Base-by-base conservation (phyloP, 2,888 invertebrate species). In the Oscheius sp. region DNA sequence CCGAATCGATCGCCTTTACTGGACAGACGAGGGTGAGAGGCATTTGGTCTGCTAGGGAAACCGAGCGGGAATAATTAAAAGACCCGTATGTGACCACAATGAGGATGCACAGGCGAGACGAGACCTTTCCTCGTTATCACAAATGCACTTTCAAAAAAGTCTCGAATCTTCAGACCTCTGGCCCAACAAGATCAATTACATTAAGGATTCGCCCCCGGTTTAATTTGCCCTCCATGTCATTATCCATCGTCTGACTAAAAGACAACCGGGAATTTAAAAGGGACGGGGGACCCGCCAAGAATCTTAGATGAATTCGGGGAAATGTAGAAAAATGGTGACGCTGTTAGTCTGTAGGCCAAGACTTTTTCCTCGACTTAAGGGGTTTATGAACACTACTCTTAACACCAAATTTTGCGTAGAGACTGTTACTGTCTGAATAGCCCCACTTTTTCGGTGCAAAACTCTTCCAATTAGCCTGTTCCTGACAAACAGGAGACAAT, bases 61-160 rank as follows among this genome's bases (percentile, higher is more conserved):
- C 68, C 68, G 68, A 55, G 68, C 68, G 68, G 68, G 53, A 68
- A 68, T 68, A 68, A 68, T 68, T 68, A 68, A 68, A 68, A 68
- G 68, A 29, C 53, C 68, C 21, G 65, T 29, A 65, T 48, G n/a
- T 29, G 42, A 13, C 62, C 63, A 53, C 35, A 63, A 63, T 21
- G 47, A 48, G 48, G 63, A 63, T 48, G 48, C 32, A 62, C 29
- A 58, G 33, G 4, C 10, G 11, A 13, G 58, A 58, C 29, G 3
- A 58, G 11, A 32, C 4, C 3, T 33, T 33, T 5, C 29, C 58
- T 21, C 32, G 2, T 58, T 29, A 21, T 21, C 21, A 21, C 21
- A 21, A 21, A 21, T 21, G 21, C 21, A 21, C 21, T 58, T 53
- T 58, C 58, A 33, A 58, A 58, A 21, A 53, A 53, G 53, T 21